phyloP scores from a whole-genome alignment of 2,113 vertebrate genomes.

The Lophochroa leadbeateri region DNA sequence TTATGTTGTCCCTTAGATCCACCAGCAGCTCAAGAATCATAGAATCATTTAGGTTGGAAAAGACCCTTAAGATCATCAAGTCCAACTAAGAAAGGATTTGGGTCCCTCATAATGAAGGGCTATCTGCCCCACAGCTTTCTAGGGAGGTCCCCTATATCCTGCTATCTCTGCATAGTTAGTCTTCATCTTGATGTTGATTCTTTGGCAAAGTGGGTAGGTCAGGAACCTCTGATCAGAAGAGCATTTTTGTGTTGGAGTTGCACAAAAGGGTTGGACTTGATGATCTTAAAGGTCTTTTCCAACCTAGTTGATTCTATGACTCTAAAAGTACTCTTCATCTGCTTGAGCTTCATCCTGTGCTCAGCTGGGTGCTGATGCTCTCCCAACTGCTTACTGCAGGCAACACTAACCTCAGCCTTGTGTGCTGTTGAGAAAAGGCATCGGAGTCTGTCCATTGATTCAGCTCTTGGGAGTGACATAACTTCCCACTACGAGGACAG shows the following conservation, averaged over 20 bases:
- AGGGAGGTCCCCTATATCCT: not conserved
- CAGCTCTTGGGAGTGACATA: not conserved
- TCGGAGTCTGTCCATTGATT: not conserved
- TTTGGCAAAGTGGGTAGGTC: not conserved
- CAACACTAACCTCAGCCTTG: not conserved
- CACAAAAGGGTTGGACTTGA: not conserved
- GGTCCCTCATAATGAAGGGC: rapidly evolving
- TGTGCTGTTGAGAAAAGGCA: not conserved
- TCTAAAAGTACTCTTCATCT: not conserved
- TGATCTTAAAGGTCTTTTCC: not conserved
- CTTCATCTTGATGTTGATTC: not conserved
- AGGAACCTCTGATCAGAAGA: not conserved
- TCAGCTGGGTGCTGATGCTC: not conserved
- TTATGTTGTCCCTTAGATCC: not conserved
- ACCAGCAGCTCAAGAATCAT: not conserved
- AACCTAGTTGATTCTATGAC: not conserved
- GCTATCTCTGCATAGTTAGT: not conserved
- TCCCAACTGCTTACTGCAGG: not conserved
- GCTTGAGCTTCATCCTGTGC: not conserved
- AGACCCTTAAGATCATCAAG: not conserved
- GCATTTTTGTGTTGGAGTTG: not conserved
- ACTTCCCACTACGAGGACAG: rapidly evolving
- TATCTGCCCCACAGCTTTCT: not conserved
- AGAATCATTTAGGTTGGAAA: not conserved
- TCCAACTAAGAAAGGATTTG: not conserved